Evolutionary conservation across 2,797 vertebrate species (phyloP), one percentile per base, ranked within the genome.

Genomic region (Xenopus petersii): DNA sequence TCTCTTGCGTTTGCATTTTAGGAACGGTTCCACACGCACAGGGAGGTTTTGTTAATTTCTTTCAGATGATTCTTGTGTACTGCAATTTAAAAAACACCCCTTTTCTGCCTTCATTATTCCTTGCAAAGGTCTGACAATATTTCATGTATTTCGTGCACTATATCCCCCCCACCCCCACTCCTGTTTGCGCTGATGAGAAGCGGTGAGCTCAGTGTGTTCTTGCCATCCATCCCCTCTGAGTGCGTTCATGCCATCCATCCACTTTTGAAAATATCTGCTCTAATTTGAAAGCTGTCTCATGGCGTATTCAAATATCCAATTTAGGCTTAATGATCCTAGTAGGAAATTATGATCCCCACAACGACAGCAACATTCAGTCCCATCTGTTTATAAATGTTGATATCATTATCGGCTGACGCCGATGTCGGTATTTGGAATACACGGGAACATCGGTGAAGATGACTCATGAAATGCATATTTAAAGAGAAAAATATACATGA

Each of bases 1-100:
- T 56, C 47, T 85, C 88, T 91, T 85, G 49, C 49, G 15, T 51
- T 89, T 90, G 49, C 49, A 51, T 51, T 89, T 90, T 89, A 87
- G 88, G 88, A 92, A 83, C 68, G 2, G 82, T 86, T 92, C 91
- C 88, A 88, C 85, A 88, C 54, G 81, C 85, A 87, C 82, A 84
- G 85, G 84, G 84, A 89, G 83, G 80, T 85, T 89, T 83, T 82
- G 79, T 88, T 91, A 86, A 91, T 93, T 86, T 87, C 72, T 90
- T 87, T 88, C 88, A 91, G 85, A 90, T 91, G 80, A 89, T 77
- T 70, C 47, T 70, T 77, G 82, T 48, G 13, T 65, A 55, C 82
- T 81, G 73, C 42, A 42, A 60, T 62, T 12, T 51, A 7, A 51
- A 12, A 51, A 51, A 12, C 15, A 12, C 15, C 49, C 15, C 4